Conservation (phyloP, 2,797 vertebrate genomes). For the Echiichthys vipera region DNA sequence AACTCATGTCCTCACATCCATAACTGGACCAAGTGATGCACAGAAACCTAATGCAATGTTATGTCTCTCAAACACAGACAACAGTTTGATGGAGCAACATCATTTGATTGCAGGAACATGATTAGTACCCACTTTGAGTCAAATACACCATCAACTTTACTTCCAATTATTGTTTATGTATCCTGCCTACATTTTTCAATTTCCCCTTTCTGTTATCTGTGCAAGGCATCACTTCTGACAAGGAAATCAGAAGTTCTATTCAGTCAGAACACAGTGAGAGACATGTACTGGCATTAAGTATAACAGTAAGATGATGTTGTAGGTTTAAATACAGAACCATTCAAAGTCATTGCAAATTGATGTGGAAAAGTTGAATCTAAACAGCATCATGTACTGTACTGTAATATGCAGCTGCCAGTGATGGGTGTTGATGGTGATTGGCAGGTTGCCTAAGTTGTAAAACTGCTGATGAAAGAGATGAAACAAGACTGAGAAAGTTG, state of each 20-base stretch:
- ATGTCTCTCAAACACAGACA: neutral
- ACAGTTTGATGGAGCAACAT: neutral
- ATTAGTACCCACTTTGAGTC: neutral
- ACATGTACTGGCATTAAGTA: constrained; percentile 26
- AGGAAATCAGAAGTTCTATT: constrained; percentile 42
- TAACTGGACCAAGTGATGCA: neutral
- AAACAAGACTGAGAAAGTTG: constrained; percentile 21
- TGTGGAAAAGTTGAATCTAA: constrained; percentile 10
- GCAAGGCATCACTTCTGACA: constrained; percentile 43
- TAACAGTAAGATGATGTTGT: constrained; percentile 14
- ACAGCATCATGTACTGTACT: neutral
- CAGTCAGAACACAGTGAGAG: constrained; percentile 28
- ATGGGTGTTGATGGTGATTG: constrained; percentile 28
- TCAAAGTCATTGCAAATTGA: neutral
- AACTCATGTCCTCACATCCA: constrained; percentile 14
- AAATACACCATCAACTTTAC: neutral
- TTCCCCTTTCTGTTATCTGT: neutral
- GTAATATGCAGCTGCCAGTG: neutral
- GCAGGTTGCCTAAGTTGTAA: constrained; percentile 6
- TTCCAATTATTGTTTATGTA: neutral
- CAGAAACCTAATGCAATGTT: constrained; percentile 11
- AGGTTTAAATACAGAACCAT: constrained; percentile 52
- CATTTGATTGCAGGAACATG: constrained; percentile 22
- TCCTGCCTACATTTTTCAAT: neutral
- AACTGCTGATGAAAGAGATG: constrained; percentile 23